These are phyloP conservation scores for Homalodisca vitripennis DNA, from an alignment of 1,140 invertebrate species.

Conservation along the genomic window DNA sequence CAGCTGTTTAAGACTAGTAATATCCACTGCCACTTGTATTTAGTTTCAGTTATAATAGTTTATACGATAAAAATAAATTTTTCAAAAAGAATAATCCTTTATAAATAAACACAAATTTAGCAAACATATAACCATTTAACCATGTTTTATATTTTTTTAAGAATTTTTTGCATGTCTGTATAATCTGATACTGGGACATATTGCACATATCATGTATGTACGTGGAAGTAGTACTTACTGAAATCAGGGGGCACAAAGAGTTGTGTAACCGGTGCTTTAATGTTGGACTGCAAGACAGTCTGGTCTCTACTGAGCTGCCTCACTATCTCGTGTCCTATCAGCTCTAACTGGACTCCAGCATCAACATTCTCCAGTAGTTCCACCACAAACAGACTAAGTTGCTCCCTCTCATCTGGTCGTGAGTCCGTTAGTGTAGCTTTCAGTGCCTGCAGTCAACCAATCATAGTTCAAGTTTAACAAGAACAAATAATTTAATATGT, in stretches of 20 bases:
- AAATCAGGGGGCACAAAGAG: conserved; percentile 16
- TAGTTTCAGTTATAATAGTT: too few relatives aligned
- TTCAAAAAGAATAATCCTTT: too few relatives aligned
- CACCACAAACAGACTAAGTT: conserved; percentile 50
- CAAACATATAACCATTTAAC: too few relatives aligned
- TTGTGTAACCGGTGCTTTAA: background rate
- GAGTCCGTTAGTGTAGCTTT: conserved; percentile 52
- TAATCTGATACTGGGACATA: background rate
- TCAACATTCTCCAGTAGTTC: conserved; percentile 50
- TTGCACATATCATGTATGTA: too few relatives aligned
- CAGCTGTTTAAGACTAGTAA: too few relatives aligned
- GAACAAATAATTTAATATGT: too few relatives aligned
- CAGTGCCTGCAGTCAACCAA: conserved; percentile 49
- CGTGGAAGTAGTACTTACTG: conserved; percentile 3
- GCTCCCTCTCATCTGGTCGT: conserved; percentile 50
- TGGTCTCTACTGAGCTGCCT: background rate
- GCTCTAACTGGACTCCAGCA: background rate
- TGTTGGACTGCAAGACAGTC: conserved; percentile 32
- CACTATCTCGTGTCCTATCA: background rate
- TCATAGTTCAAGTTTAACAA: too few relatives aligned
- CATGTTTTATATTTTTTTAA: background rate
- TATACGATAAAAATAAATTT: too few relatives aligned
- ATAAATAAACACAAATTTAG: too few relatives aligned
- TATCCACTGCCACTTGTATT: too few relatives aligned
- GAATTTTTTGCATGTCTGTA: too few relatives aligned